phyloP scores from a whole-genome alignment of 2,113 vertebrate species.

The Actinemys pallida region DNA sequence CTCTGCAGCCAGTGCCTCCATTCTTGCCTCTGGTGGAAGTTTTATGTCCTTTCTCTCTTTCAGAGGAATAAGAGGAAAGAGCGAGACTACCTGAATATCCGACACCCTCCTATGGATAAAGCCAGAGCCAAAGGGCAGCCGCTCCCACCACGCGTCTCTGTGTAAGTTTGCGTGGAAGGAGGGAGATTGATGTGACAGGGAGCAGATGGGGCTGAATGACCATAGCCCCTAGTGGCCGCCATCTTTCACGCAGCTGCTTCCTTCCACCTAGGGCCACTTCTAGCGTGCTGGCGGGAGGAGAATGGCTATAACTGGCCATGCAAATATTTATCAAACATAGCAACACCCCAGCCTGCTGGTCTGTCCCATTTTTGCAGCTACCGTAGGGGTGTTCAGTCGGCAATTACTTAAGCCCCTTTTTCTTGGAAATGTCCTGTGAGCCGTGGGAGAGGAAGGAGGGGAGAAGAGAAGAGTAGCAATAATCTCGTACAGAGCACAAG shows the following conservation, averaged over 20 bases:
- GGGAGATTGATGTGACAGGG: not conserved
- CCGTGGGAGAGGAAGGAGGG: not conserved
- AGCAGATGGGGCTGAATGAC: not conserved
- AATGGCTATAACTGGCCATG: not conserved
- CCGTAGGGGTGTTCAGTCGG: not conserved
- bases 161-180: constrained; percentile 73
- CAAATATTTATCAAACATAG: accelerated
- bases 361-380: not conserved
- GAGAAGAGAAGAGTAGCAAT: not conserved
- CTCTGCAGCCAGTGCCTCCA: not conserved
- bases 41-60: not conserved
- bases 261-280: not conserved
- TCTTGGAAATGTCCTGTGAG: not conserved
- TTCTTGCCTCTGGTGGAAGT: not conserved
- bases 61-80: constrained; percentile 83
- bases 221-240: accelerated
- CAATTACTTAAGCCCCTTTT: accelerated
- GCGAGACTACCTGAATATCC: constrained; percentile 86
- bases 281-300: accelerated
- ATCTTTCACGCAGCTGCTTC: not conserved
- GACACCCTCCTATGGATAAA: constrained; percentile 81
- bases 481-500: not conserved
- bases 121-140: constrained; percentile 79
- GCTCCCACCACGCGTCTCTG: constrained; percentile 67
- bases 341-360: not conserved